Conservation (phyloP, 2,888 invertebrate genomes). For the Yponomeuta plumbellus region DNA sequence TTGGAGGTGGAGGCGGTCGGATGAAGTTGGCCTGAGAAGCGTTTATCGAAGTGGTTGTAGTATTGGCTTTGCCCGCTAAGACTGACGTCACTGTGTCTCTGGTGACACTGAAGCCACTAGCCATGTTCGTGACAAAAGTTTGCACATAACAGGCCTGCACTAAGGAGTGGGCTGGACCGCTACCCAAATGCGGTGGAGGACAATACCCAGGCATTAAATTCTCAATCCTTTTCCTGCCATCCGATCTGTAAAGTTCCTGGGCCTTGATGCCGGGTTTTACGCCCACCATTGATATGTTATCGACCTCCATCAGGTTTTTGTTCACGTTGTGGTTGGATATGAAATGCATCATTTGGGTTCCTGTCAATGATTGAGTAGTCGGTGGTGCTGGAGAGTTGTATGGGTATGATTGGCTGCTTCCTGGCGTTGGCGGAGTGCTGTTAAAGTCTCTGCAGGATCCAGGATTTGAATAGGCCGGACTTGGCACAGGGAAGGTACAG, state of each 20-base stretch:
- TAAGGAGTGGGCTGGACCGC: slow-evolving; percentile 62
- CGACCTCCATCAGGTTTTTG: slow-evolving; percentile 70
- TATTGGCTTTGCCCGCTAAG: slow-evolving; percentile 84
- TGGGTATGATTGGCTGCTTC: slow-evolving; percentile 36
- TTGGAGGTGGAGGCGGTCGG: slow-evolving; percentile 60
- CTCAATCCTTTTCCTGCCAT: slow-evolving; percentile 48
- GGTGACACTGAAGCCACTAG: slow-evolving; percentile 85
- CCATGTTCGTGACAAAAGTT: slow-evolving; percentile 70
- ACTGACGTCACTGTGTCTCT: slow-evolving; percentile 90
- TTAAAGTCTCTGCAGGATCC: slow-evolving; percentile 54
- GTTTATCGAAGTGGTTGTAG: slow-evolving; percentile 85
- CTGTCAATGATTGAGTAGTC: slow-evolving; percentile 46
- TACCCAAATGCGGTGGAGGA: slow-evolving; percentile 66
- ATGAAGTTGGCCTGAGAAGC: slow-evolving; percentile 71
- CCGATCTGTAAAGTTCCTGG: slow-evolving; percentile 48
- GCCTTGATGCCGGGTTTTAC: slow-evolving; percentile 52
- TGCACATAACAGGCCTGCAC: slow-evolving; percentile 66
- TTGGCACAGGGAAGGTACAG: slow-evolving; percentile 59
- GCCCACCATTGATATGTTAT: slow-evolving; percentile 72
- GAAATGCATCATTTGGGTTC: slow-evolving; percentile 70
- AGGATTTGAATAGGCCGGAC: slow-evolving; percentile 72
- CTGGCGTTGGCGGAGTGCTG: slow-evolving; percentile 58
- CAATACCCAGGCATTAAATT: slow-evolving; percentile 68
- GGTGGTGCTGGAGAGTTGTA: slow-evolving; percentile 64
- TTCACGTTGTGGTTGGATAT: slow-evolving; percentile 71